These are phyloP conservation scores for Alectoris magna DNA, from an alignment of 2,797 vertebrate genomes.

Conservation along the genomic window DNA sequence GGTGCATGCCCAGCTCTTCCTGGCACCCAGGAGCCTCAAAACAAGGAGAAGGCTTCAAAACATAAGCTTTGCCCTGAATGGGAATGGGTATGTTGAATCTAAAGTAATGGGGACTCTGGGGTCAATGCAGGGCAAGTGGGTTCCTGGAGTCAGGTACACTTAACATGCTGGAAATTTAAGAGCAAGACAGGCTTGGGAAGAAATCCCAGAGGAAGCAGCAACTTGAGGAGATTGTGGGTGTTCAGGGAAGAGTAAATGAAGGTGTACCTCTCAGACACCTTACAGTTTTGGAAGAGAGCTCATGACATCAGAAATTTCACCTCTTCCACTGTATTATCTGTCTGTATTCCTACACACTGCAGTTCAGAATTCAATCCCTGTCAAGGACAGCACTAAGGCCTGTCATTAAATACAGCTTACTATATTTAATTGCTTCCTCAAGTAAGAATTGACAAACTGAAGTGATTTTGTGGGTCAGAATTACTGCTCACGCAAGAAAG, in stretches of 20 bases:
- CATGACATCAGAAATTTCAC: background rate
- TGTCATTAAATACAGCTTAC: background rate
- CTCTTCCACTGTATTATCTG: background rate
- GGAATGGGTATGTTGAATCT: background rate
- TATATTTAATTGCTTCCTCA: background rate
- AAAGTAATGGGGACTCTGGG: background rate
- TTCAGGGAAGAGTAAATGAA: background rate
- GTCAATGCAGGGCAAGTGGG: rapidly evolving
- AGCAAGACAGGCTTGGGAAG: background rate
- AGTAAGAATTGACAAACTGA: background rate
- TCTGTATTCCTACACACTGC: background rate
- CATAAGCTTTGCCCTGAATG: background rate
- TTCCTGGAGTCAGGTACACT: background rate
- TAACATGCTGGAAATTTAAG: background rate
- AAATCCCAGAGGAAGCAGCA: background rate
- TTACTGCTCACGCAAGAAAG: background rate
- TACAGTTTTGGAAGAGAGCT: background rate
- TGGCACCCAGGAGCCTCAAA: background rate
- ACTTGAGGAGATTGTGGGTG: background rate
- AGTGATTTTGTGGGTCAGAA: background rate
- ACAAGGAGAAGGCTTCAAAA: background rate
- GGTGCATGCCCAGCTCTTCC: background rate
- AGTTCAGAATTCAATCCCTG: background rate
- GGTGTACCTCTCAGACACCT: background rate
- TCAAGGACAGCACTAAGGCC: background rate